Base-by-base conservation (phyloP, 2,113 vertebrate species). In the Malaclemys terrapin region DNA sequence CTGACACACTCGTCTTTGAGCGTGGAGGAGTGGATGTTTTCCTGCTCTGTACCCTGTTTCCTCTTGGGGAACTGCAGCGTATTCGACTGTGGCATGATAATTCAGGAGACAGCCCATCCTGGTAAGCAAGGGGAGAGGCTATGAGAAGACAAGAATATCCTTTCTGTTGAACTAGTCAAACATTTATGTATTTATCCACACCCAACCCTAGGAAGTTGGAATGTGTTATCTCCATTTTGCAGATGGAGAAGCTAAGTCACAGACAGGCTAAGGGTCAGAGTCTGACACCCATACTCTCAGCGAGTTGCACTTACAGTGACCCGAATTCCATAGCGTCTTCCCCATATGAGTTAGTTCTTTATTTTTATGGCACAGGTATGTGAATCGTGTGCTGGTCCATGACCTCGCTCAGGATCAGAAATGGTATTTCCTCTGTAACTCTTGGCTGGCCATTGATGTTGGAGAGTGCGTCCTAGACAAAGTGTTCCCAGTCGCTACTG, bases 61-160 rank as follows among this genome's bases (percentile, higher is more conserved):
- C 99, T 65, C 98, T 99, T 19, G 99, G 99, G 80, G 98, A 99
- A 62, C 97, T 99, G 47, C 98, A 96, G 95, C 98, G 98, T 96
- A 98, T 99, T 95, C 96, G 99, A 94, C 62, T 99, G 93, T 99
- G 99, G 99, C 99, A 99, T 22, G 99, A 99, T 96, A 99, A 99
- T 98, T 99, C 99, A 1, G 99, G 99, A 90, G 89, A 97, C 42
- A 98, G 95, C 84, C 99, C 99, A 1, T 99, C 99, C 62, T 99
- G 99, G 99, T 99, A 97, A 92, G 97, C 56, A 1, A 5, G 75
- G 25, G 6, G 16, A 84, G 85, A 54, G 7, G 81, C 65, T 27
- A 53, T 0, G 9, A 27, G 45, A 25, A 84, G 84, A n/a, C 27
- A 82, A 89, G 89, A 91, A 22, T 31, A 11, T 65, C 90, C 31